Evolutionary conservation across 2,797 vertebrate species (phyloP), one percentile per base, ranked within the genome.

Genomic region (Fundulus diaphanus): DNA sequence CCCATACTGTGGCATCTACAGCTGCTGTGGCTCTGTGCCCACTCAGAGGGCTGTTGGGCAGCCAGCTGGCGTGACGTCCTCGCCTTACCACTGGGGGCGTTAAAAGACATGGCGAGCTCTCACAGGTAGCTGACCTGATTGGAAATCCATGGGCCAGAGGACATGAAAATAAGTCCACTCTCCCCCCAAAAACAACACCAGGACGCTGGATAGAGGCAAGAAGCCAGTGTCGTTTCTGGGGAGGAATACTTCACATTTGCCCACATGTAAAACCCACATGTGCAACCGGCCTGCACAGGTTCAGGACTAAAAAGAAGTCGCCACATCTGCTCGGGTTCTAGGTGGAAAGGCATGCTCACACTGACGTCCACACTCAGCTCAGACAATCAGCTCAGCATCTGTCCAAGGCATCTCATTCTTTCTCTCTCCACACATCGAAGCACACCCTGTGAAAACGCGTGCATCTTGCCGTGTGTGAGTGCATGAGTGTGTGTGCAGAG

Each of bases 311-410:
- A 91, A 66, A 85, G 85, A 85, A 87, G 86, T 80, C 79, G 51
- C 81, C 92, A 83, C 91, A 91, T 92, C 89, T 89, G 80, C 88
- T 85, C 65, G 82, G 87, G 85, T 82, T 85, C 87, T 87, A 91
- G 89, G 89, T 92, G 75, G 79, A 82, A 44, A 66, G 78, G 70
- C 78, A 54, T 59, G 72, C 79, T 73, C 66, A 68, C 61, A 68
- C 73, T 74, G 18, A 35, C 49, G 59, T 27, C 52, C 72, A 72
- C 80, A 76, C 61, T 83, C 42, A 74, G 77, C 76, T 57, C n/a
- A 77, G 79, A 87, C 84, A 86, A 90, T 88, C 82, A 88, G 84
- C 86, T 78, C 76, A 82, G 88, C 86, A 89, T 88, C 92, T 91
- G 87, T 82, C 82, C 77, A 74, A 86, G 80, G 85, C 81, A 76